Conservation (phyloP, 2,113 vertebrate genomes). For the Menura novaehollandiae region DNA sequence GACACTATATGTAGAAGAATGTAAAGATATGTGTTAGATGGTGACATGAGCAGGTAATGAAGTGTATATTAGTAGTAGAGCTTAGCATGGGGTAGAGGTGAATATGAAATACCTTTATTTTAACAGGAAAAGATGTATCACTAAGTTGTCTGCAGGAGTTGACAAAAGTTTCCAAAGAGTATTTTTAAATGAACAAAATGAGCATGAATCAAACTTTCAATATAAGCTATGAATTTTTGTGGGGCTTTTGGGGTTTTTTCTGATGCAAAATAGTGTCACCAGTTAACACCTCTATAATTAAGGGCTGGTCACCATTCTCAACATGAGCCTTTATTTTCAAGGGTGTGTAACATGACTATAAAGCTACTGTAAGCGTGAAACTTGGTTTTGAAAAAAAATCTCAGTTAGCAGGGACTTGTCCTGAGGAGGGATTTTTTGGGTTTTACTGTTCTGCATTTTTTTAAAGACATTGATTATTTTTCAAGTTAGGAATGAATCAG, state of each 20-base stretch:
- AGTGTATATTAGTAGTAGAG: conserved; percentile 74
- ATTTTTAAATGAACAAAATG: conserved; percentile 78
- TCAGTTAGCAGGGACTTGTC: background rate
- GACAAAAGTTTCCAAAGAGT: conserved; percentile 89
- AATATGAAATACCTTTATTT: conserved; percentile 68
- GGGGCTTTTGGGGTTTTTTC: background rate
- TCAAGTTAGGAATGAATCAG: background rate
- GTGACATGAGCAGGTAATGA: conserved; percentile 77
- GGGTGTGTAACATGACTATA: conserved; percentile 52
- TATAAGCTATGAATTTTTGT: conserved; percentile 86
- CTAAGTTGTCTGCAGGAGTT: conserved; percentile 77
- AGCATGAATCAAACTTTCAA: conserved; percentile 71
- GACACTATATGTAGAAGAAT: conserved; percentile 51
- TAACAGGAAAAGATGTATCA: conserved; percentile 71
- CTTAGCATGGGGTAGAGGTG: conserved; percentile 75
- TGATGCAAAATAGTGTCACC: conserved; percentile 48
- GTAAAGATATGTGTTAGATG: conserved; percentile 77
- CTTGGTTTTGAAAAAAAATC: conserved; percentile 17
- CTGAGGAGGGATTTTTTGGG: background rate
- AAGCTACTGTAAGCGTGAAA: conserved; percentile 20
- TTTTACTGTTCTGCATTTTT: background rate
- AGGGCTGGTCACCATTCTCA: conserved; percentile 56
- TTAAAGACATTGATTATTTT: conserved; percentile 28
- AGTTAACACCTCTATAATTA: conserved; percentile 55
- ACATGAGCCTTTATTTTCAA: conserved; percentile 68